Conservation (phyloP, 2,888 invertebrate genomes). For the Pharmacophagus antenor region DNA sequence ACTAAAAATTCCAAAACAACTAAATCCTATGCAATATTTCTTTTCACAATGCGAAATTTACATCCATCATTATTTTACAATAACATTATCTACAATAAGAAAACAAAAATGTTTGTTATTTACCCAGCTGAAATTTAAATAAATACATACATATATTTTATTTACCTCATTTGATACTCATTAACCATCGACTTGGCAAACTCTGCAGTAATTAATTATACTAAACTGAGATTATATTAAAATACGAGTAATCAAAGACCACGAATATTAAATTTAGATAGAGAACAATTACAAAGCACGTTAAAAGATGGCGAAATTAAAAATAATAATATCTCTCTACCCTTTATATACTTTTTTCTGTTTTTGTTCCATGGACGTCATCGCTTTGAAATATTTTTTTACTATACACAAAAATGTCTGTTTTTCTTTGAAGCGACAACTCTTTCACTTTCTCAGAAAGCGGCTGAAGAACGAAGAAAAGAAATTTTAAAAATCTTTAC, state of each 20-base stretch:
- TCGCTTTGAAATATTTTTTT: conserved; percentile 20
- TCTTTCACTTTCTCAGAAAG: conserved; percentile 12
- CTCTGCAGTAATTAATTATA: background rate
- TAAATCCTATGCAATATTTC: background rate
- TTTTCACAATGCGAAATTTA: background rate
- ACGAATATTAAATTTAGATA: background rate
- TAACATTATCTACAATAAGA: no score
- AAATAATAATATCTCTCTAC: conserved; percentile 4
- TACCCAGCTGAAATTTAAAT: no score
- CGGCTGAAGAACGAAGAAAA: background rate
- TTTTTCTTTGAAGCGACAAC: conserved; percentile 18
- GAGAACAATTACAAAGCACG: background rate
- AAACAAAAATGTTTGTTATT: no score
- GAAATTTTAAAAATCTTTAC: background rate
- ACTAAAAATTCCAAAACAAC: background rate
- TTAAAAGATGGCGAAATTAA: conserved; percentile 6
- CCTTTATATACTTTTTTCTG: conserved; percentile 6
- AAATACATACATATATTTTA: no score
- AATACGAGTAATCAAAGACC: background rate
- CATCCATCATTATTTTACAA: no score
- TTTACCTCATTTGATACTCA: no score
- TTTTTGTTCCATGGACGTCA: conserved; percentile 13
- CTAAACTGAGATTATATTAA: background rate
- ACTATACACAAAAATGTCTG: conserved; percentile 5
- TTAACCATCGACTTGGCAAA: background rate